Conservation (phyloP, 2,888 invertebrate species). For the Machimus atricapillus region DNA sequence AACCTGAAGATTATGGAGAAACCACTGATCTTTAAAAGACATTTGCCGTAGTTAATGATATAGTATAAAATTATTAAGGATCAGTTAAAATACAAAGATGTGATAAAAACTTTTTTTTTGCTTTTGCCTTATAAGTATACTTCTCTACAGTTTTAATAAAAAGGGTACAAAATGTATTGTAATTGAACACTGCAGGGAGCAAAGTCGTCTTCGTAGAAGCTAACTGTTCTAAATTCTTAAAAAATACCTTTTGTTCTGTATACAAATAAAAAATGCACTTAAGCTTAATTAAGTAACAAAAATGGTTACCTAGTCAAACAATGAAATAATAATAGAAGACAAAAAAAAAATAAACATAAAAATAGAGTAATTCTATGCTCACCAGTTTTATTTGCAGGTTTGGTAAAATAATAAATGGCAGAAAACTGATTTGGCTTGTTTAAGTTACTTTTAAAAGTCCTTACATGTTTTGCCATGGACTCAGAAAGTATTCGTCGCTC, state of each 20-base stretch:
- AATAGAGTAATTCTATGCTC: background rate
- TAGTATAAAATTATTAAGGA: background rate
- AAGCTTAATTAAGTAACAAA: slow-evolving; percentile 35
- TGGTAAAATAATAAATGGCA: slow-evolving; percentile 20
- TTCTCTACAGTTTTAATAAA: background rate
- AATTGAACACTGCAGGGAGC: slow-evolving; percentile 24
- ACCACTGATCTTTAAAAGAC: background rate
- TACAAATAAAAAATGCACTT: slow-evolving; percentile 9
- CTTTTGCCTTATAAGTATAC: background rate
- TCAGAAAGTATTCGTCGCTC: background rate
- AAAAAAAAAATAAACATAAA: background rate
- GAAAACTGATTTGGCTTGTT: slow-evolving; percentile 10
- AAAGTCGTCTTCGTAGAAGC: background rate
- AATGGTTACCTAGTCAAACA: background rate
- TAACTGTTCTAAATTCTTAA: background rate
- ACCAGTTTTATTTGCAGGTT: background rate
- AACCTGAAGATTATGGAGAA: background rate
- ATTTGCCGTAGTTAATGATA: background rate
- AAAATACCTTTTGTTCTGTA: background rate
- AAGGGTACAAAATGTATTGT: slow-evolving; percentile 19
- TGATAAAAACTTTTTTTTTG: background rate
- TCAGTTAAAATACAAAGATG: background rate
- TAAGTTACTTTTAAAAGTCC: background rate
- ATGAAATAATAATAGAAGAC: background rate
- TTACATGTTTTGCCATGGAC: background rate